Evolutionary conservation across 1,140 invertebrate genomes (phyloP), one percentile per base, ranked within the genome.

Genomic region (Drosophila kohkoa): DNA sequence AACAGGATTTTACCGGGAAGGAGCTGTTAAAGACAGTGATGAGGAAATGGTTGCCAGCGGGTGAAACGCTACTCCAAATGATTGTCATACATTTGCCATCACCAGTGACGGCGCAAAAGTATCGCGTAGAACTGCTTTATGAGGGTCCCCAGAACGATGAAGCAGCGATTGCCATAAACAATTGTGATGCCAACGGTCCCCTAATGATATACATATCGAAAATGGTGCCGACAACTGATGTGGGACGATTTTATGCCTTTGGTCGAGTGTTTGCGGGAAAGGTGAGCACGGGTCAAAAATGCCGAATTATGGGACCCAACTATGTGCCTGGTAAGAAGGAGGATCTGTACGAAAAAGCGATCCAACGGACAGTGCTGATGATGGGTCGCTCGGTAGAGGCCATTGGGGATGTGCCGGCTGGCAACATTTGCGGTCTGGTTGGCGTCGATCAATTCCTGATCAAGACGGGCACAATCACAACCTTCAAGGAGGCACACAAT

Each of bases 331-430:
- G 99, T 87, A 99, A 99, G 94, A 99, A 99, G 92, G 98, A 99
- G 93, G 99, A 99, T 95, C 94, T 99, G 74, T 99, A 98, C 90
- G 98, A 99, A 92, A 99, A 99, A 94, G 97, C 97, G 80, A 99
- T 99, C 93, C 99, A 99, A 93, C 95, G 98, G 94, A 99, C 99
- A n/a, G 99, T 99, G 92, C 95, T 99, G 59, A 99, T 99, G 99
- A 99, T 99, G 99, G 99, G 99, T 75, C 97, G 99, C 95, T 98
- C 99, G 88, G 97, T 98, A 54, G 99, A 99, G 94, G 97, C 99
- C 69, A 99, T 99, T 93, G 98, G 99, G 93, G 98, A 99, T 95
- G 98, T 99, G 69, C 99, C 99, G 66, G 98, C 96, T 87, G 99
- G 99, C 93, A 99, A 99, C 95, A 99, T 99, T 93, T 99, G 98